Conservation (phyloP, 2,888 invertebrate genomes). For the Dasysyrphus tricinctus region DNA sequence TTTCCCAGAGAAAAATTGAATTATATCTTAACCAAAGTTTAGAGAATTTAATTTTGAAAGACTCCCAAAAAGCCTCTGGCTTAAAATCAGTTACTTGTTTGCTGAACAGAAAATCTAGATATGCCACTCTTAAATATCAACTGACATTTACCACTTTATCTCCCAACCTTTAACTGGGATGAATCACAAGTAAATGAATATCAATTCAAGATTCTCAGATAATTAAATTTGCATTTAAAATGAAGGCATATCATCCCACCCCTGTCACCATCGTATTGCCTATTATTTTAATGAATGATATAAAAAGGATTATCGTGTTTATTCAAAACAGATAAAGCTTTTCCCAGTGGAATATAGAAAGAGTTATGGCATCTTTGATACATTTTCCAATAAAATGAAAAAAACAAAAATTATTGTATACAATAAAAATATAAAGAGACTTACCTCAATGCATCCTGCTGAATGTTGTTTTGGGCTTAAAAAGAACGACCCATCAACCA, state of each 20-base stretch:
- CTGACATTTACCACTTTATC: neutral
- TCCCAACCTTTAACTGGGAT: neutral
- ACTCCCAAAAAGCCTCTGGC: no score
- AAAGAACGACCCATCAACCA: conserved; percentile 99
- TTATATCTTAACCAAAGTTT: no score
- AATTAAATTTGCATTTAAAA: conserved; percentile 14
- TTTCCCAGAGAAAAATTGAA: no score
- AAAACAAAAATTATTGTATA: neutral
- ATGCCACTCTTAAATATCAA: neutral
- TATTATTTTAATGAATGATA: conserved; percentile 15
- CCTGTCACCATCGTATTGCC: neutral
- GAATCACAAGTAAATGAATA: neutral
- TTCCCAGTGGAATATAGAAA: neutral
- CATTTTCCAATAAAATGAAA: neutral
- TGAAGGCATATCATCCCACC: neutral
- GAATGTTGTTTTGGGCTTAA: conserved; percentile 96
- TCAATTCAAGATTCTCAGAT: conserved; percentile 3
- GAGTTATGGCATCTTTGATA: neutral
- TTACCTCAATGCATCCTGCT: conserved; percentile 93
- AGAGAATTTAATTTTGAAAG: no score
- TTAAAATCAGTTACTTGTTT: neutral
- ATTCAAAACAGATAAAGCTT: neutral
- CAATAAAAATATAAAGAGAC: no score
- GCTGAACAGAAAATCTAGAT: neutral
- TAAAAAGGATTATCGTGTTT: conserved; percentile 46